phyloP scores from a whole-genome alignment of 2,888 invertebrate species.

The Cybosia mesomella region DNA sequence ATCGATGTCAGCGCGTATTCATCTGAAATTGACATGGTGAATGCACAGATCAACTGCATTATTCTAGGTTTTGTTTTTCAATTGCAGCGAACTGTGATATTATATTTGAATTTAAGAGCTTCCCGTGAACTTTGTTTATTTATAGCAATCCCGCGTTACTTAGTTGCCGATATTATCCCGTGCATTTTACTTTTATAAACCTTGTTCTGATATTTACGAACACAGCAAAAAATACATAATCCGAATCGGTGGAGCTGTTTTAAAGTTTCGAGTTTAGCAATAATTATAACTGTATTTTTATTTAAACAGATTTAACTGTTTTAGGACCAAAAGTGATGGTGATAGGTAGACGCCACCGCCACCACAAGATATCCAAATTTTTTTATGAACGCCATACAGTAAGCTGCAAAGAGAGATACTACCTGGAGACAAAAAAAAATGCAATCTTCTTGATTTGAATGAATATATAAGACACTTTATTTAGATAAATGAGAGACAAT shows the following conservation, averaged over 20 bases:
- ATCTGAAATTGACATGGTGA: conserved; percentile 14
- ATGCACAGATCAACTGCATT: conserved; percentile 13
- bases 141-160: no score
- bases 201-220: no score
- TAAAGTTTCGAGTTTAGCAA: no score
- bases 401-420: not conserved
- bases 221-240: no score
- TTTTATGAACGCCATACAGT: not conserved
- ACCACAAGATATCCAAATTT: no score
- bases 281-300: not conserved
- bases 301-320: not conserved
- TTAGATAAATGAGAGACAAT: conserved; percentile 21
- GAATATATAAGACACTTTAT: conserved; percentile 8
- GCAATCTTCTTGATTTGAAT: conserved; percentile 9
- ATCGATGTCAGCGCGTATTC: not conserved
- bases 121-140: no score
- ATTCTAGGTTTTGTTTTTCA: conserved; percentile 5
- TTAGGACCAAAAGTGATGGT: not conserved
- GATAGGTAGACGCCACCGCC: no score
- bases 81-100: not conserved
- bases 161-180: no score
- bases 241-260: no score
- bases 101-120: not conserved
- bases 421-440: not conserved
- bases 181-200: no score